Conservation (phyloP, 2,113 vertebrate genomes). For the Phalacrocorax brasilianus region DNA sequence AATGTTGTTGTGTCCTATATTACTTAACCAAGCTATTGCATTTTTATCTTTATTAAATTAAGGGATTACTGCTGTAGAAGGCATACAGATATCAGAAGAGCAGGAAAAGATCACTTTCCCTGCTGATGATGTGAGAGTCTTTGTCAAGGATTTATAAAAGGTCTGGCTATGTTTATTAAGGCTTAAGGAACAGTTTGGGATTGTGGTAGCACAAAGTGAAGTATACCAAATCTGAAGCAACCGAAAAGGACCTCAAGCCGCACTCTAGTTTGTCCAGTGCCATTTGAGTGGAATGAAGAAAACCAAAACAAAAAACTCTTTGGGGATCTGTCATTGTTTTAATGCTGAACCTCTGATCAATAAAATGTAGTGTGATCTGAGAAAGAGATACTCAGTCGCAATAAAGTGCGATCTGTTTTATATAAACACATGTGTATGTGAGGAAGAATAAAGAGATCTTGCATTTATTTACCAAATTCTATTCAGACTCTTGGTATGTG, state of each 20-base stretch:
- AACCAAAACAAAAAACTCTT: background rate
- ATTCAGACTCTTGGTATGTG: background rate
- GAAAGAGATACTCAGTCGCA: background rate
- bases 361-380: background rate
- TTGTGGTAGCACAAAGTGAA: background rate
- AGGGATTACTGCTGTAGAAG: constrained; percentile 6
- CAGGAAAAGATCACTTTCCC: background rate
- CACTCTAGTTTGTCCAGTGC: background rate
- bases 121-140: background rate
- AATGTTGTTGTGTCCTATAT: background rate
- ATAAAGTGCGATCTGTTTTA: background rate
- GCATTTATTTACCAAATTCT: background rate
- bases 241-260: background rate
- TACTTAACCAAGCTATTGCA: constrained; percentile 1
- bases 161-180: background rate
- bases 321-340: background rate
- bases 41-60: constrained; percentile 43
- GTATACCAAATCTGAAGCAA: background rate
- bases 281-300: background rate
- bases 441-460: background rate
- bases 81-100: background rate
- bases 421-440: background rate
- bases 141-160: background rate
- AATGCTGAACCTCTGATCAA: background rate
- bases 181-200: background rate